Evolutionary conservation across 2,888 invertebrate species (phyloP), one percentile per base, ranked within the genome.

Genomic region (Sthenelais limicola): DNA sequence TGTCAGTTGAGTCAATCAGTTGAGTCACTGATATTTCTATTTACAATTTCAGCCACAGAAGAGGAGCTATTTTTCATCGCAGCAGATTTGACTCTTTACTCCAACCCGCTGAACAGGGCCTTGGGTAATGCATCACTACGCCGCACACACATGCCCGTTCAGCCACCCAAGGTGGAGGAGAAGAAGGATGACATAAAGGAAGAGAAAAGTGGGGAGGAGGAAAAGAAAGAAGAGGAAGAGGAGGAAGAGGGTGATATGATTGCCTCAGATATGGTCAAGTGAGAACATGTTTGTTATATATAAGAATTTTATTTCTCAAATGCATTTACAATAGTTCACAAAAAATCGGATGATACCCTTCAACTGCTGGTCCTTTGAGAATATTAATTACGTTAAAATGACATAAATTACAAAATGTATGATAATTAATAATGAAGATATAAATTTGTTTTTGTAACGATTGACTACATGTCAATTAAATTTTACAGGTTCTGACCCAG

Each of bases 81-180:
- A 5, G 73, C 73, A 15, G 73, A 73, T 30, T 38, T 73, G 21
- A 73, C 68, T 47, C 52, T 73, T 1, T 73, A 73, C 48, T 73
- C 73, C 12, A 73, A 73, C 58, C 73, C 73, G 5, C 51, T 73
- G 1, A 73, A 68, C 54, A 73, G 30, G 56, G 73, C 73, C 9
- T 38, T 73, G 5, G 68, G 73, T 9, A 35, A 62, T 4, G 62
- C 62, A 9, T 35, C 62, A 4, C 21, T 62, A 5, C 24, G 9
- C 15, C 35, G 43, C 38, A 28, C 35, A 1, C 26, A n/a, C 18
- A 21, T 1, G 26, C 7, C 12, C n/a, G 15, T 47, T 28, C 35
- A 58, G 1, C 38, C 2, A 68, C 30, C 30, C 2, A 28, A 35
- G 47, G 28, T 26, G 18, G 12, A 5, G 33, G 49, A 21, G 21